Conservation (phyloP, 2,888 invertebrate species). For the Cactoblastis cactorum region DNA sequence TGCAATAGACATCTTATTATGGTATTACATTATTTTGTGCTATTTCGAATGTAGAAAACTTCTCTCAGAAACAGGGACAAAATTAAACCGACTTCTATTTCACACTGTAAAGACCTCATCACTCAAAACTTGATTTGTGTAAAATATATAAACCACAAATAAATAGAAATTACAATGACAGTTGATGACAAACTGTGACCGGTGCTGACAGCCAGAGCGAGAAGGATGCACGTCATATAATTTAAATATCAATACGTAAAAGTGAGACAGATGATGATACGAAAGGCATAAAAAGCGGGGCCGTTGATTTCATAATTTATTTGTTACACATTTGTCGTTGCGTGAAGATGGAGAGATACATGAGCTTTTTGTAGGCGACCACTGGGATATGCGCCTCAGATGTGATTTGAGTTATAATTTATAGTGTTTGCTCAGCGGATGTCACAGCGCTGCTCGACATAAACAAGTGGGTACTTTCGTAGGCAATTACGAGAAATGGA, state of each 20-base stretch:
- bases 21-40: no score
- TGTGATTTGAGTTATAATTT: constrained; percentile 77
- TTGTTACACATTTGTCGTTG: constrained; percentile 79
- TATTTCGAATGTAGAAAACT: no score
- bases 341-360: constrained; percentile 78
- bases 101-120: constrained; percentile 54
- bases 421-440: constrained; percentile 69
- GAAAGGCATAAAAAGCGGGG: constrained; percentile 67
- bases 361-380: constrained; percentile 69
- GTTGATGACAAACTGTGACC: constrained; percentile 67
- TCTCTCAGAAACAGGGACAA: no score
- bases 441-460: constrained; percentile 55
- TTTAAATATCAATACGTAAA: constrained; percentile 27
- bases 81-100: constrained; percentile 5
- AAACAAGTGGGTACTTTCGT: constrained; percentile 47
- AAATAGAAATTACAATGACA: constrained; percentile 63
- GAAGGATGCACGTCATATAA: constrained; percentile 37
- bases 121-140: constrained; percentile 56
- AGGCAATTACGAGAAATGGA: constrained; percentile 36
- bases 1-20: no score
- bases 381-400: constrained; percentile 71
- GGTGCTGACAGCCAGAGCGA: constrained; percentile 55
- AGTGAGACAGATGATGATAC: constrained; percentile 45
- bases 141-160: constrained; percentile 49
- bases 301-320: constrained; percentile 79